Conservation (phyloP, 2,888 invertebrate genomes). For the Dasysyrphus tricinctus region DNA sequence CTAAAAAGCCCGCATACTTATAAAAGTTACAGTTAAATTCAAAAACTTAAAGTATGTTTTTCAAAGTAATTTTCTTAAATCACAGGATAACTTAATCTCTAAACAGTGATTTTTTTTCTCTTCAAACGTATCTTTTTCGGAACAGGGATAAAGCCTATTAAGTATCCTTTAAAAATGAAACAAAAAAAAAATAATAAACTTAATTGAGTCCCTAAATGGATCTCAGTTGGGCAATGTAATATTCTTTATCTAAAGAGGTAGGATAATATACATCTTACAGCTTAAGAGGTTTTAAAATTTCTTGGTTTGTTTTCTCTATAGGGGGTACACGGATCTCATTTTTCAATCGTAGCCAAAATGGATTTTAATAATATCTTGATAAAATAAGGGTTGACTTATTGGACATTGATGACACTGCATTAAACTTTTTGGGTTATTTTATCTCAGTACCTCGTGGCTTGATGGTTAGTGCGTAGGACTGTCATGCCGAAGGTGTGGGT, state of each 20-base stretch:
- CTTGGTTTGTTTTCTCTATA: background rate
- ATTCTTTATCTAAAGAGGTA: background rate
- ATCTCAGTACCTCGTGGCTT: too few species aligned
- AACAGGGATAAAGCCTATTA: background rate
- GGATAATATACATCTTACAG: background rate
- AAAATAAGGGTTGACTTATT: background rate
- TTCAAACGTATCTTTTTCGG: background rate
- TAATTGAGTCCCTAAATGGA: background rate
- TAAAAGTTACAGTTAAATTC: too few species aligned
- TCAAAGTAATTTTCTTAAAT: too few species aligned
- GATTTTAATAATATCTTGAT: background rate
- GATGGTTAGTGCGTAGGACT: too few species aligned
- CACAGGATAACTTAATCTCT: background rate
- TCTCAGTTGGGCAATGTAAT: background rate
- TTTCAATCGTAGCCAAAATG: background rate
- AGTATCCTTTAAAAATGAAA: background rate
- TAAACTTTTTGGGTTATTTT: too few species aligned
- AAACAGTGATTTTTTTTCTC: background rate
- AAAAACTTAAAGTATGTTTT: too few species aligned
- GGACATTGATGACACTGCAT: background rate
- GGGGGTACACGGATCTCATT: background rate
- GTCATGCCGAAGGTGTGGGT: too few species aligned
- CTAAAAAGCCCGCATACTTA: too few species aligned
- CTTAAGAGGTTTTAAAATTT: background rate
- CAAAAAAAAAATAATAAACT: background rate